Evolutionary conservation across 2,113 vertebrate genomes (phyloP).

Genomic region (Neogale vison): DNA sequence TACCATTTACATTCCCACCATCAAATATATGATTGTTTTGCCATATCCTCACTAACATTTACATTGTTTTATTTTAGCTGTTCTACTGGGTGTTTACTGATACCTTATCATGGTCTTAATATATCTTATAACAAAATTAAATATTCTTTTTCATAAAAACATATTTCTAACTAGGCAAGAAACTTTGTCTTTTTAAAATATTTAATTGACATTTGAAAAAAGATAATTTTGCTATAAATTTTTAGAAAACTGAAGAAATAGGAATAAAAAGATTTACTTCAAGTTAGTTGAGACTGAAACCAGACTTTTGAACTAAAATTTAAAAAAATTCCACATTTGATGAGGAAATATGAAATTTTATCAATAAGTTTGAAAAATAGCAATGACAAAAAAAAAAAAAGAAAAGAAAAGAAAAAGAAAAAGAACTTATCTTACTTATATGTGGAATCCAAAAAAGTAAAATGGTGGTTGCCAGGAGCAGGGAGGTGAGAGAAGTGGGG

Average conservation of each 20-base stretch:
- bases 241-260: background rate
- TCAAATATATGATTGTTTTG: background rate
- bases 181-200: background rate
- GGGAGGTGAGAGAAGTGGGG: background rate
- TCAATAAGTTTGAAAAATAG: background rate
- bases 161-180: background rate
- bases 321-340: background rate
- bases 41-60: background rate
- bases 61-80: background rate
- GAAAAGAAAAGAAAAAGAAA: too few relatives aligned
- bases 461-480: rapidly evolving
- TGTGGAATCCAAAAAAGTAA: background rate
- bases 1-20: background rate
- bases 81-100: background rate
- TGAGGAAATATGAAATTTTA: background rate
- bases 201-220: background rate
- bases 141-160: background rate
- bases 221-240: background rate
- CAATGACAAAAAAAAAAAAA: background rate
- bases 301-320: background rate
- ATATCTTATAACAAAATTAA: background rate
- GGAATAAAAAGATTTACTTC: background rate
- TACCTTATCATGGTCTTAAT: background rate
- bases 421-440: background rate
- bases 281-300: background rate